Base-by-base conservation (phyloP, 2,797 vertebrate genomes). In the Philypnodon macrostomus region DNA sequence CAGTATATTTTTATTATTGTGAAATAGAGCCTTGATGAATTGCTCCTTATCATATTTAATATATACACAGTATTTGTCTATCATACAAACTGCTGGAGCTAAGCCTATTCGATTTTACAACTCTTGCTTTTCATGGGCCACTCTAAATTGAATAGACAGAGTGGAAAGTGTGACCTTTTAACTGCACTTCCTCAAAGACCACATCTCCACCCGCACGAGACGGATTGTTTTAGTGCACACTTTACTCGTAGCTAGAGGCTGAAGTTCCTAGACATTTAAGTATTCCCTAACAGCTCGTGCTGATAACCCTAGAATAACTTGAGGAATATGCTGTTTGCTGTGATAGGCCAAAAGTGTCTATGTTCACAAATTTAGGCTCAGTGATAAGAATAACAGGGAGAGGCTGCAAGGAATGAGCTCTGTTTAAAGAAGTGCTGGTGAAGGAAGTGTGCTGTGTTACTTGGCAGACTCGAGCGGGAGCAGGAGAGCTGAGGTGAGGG, bases 371-470 rank as follows among this genome's bases (percentile, higher is more conserved):
- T 62, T 56, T 49, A 48, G 54, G 66, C 55, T 57, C 65, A 70
- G 63, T 70, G 41, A 29, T 0, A 61, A 55, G 50, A 70, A 67
- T 47, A 36, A 74, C 47, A 73, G 49, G 45, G 56, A 49, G 63
- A 24, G 35, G 17, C 39, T 13, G 27, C 63, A 1, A 47, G 52
- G 45, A 47, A 57, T 48, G 57, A 31, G 38, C 57, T 73, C 44
- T 47, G 41, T 35, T 67, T 69, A 23, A 67, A 46, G 75, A 73
- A 58, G 48, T 59, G 68, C 66, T 65, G 72, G 45, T 42, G 63
- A 51, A 78, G 86, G 76, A 84, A 85, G 79, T 62, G 5, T 12
- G 34, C 55, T 75, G 78, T 85, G 62, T 81, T 75, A 74, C 67
- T 82, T 87, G 84, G 78, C 85, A 77, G 55, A 44, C 52, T 26